A percentile compares a stretch with the other conserved stretches of the same genome.
phyloP scores from a whole-genome alignment of 2,113 vertebrate genomes.

The Tautogolabrus adspersus region DNA sequence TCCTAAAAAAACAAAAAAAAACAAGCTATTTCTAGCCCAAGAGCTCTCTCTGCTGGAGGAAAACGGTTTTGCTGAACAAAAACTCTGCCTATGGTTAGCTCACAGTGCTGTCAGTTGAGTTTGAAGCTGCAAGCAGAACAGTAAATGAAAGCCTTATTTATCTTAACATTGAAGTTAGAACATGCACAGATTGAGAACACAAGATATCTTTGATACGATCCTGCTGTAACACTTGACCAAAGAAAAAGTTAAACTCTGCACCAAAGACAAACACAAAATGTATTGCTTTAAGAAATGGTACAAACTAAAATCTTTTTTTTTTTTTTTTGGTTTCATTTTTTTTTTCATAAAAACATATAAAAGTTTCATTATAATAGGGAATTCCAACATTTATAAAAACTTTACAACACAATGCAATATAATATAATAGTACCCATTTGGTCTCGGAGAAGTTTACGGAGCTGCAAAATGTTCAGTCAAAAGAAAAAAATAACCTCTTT shows the following conservation, averaged over 20 bases:
- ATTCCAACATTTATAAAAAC: slow-evolving; percentile 80
- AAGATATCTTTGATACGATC: slow-evolving; percentile 36
- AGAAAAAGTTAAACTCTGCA: slow-evolving; percentile 46
- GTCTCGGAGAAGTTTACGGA: slow-evolving; percentile 72
- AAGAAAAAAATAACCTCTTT: not conserved
- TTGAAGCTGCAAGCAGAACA: slow-evolving; percentile 47
- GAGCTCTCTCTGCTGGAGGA: slow-evolving; percentile 70
- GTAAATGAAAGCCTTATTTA: slow-evolving; percentile 52
- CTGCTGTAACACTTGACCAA: slow-evolving; percentile 47
- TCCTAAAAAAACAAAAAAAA: slow-evolving; percentile 15
- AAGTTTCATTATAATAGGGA: slow-evolving; percentile 77
- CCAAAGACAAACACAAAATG: slow-evolving; percentile 56
- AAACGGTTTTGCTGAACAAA: slow-evolving; percentile 33
- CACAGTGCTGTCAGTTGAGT: not conserved
- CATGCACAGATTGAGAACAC: slow-evolving; percentile 67
- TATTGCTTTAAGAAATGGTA: slow-evolving; percentile 73
- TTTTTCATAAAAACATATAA: slow-evolving; percentile 83
- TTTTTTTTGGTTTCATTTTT: slow-evolving; percentile 44
- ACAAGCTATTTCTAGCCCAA: slow-evolving; percentile 56
- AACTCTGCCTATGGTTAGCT: slow-evolving; percentile 20
- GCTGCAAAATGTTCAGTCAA: slow-evolving; percentile 66
- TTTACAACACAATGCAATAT: slow-evolving; percentile 82
- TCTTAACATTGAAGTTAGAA: slow-evolving; percentile 50
- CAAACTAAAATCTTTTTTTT: slow-evolving; percentile 51
- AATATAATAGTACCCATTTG: slow-evolving; percentile 83